Conservation (phyloP, 35 echinoderm and acorn worm genomes). For the Ophiothrix spiculata region DNA sequence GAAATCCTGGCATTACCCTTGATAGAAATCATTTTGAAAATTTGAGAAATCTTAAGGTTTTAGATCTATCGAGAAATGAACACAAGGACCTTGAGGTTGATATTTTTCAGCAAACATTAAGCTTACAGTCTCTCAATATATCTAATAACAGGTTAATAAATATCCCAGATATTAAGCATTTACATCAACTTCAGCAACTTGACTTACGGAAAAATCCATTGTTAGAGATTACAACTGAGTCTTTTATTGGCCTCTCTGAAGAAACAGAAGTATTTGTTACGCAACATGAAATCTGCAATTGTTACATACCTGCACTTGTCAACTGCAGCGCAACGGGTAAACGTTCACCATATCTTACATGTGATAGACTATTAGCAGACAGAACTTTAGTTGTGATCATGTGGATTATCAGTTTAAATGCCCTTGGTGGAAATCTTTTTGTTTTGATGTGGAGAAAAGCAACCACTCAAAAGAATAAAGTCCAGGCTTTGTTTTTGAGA, state of each 20-base stretch:
- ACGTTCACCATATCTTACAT: not conserved
- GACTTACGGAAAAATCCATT: not conserved
- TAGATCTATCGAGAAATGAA: not conserved
- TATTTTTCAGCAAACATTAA: not conserved
- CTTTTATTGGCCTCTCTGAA: not conserved
- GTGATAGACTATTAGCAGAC: not conserved
- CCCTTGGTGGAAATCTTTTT: not conserved
- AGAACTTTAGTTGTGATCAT: not conserved
- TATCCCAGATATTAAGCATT: not conserved
- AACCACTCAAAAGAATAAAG: not conserved
- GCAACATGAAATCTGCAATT: not conserved
- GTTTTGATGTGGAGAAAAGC: not conserved
- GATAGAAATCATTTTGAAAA: not conserved
- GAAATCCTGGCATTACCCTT: not conserved
- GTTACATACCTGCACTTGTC: not conserved
- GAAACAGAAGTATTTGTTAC: not conserved
- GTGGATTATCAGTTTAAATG: not conserved
- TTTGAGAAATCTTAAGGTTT: not conserved
- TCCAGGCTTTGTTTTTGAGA: not conserved
- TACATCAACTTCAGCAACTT: not conserved
- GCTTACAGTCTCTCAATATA: not conserved
- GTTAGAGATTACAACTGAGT: not conserved
- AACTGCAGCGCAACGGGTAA: not conserved
- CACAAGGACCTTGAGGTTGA: not conserved
- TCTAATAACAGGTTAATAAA: not conserved